Evolutionary conservation across 2,888 invertebrate genomes (phyloP).

Genomic region (Tetheella fluctuosa): DNA sequence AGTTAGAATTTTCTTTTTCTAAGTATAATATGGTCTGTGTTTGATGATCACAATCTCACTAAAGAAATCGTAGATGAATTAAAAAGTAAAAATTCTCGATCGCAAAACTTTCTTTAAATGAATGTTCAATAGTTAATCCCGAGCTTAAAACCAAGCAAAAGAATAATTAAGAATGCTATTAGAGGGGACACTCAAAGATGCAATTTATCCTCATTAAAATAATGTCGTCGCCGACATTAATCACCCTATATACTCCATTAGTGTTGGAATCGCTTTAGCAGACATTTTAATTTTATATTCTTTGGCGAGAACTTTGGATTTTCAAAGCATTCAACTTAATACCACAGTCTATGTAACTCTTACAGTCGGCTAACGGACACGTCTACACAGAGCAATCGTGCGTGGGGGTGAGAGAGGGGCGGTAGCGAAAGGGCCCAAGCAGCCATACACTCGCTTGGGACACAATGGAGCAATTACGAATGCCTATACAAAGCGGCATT

Average conservation of each 20-base stretch:
- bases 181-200: slow-evolving; percentile 68
- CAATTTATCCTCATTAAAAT: slow-evolving; percentile 79
- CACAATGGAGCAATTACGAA: too few relatives aligned
- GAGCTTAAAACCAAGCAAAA: slow-evolving; percentile 53
- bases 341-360: too few relatives aligned
- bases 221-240: slow-evolving; percentile 72
- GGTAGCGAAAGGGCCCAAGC: too few relatives aligned
- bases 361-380: too few relatives aligned
- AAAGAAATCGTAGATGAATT: neutral
- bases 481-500: too few relatives aligned
- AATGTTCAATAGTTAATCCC: slow-evolving; percentile 47
- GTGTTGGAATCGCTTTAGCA: slow-evolving; percentile 57
- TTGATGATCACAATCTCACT: too few relatives aligned
- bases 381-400: too few relatives aligned
- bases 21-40: too few relatives aligned
- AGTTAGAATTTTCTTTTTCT: too few relatives aligned
- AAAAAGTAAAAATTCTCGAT: neutral
- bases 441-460: too few relatives aligned
- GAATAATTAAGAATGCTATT: slow-evolving; percentile 70
- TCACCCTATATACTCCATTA: slow-evolving; percentile 76
- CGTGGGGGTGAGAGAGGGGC: too few relatives aligned
- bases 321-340: neutral
- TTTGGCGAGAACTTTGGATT: slow-evolving; percentile 11
- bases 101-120: slow-evolving; percentile 11
- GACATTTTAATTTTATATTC: slow-evolving; percentile 60